Conservation (phyloP, 1,140 invertebrate genomes). For the Drosophila nasuta region DNA sequence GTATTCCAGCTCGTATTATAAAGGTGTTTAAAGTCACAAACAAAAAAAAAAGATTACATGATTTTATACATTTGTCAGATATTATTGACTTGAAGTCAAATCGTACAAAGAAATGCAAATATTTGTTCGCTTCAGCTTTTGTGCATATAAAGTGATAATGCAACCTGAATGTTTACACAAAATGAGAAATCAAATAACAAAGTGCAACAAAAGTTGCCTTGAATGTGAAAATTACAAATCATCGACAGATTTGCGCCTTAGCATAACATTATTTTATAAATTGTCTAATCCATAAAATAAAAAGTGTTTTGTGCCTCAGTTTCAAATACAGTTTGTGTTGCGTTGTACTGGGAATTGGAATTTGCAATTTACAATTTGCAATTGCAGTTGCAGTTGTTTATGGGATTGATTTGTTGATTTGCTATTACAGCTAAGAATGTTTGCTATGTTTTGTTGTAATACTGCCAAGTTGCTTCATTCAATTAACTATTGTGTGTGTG, state of each 20-base stretch:
- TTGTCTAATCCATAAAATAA: constrained; percentile 48
- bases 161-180: too few relatives aligned
- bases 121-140: neutral
- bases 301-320: constrained; percentile 11
- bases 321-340: constrained; percentile 27
- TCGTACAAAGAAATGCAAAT: neutral
- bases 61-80: too few relatives aligned
- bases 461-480: constrained; percentile 59
- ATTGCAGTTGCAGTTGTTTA: constrained; percentile 20
- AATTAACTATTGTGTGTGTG: constrained; percentile 10
- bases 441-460: constrained; percentile 53
- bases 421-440: constrained; percentile 48
- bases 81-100: too few relatives aligned
- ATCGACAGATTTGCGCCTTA: too few relatives aligned
- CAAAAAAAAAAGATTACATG: too few relatives aligned
- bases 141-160: neutral
- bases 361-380: neutral
- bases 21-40: too few relatives aligned
- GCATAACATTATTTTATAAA: constrained; percentile 29
- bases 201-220: constrained; percentile 4
- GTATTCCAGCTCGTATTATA: too few relatives aligned
- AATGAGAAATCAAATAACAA: neutral
- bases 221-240: neutral
- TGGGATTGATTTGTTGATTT: neutral
- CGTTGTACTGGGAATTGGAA: constrained; percentile 2